phyloP scores from a whole-genome alignment of 1,140 invertebrate species.

The Rhizoglyphus robini region DNA sequence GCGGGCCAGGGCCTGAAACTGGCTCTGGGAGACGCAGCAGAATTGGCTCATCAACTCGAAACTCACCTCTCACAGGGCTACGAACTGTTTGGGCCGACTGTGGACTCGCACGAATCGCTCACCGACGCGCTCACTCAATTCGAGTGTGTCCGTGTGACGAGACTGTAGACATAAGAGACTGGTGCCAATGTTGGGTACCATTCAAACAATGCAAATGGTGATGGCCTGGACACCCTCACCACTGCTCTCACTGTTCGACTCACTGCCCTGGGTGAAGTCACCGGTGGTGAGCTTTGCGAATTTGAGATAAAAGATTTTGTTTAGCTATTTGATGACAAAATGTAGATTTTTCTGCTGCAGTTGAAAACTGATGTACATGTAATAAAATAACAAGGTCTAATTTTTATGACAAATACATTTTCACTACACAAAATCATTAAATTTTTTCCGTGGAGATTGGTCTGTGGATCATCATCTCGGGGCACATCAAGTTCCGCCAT shows the following conservation, averaged over 20 bases:
- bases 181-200: slow-evolving; percentile 22
- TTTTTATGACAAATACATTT: too few relatives aligned
- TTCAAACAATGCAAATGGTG: slow-evolving; percentile 21
- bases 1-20: slow-evolving; percentile 96
- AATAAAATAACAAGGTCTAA: too few relatives aligned
- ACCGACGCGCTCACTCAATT: slow-evolving; percentile 10
- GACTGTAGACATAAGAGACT: too few relatives aligned
- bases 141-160: slow-evolving; percentile 17
- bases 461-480: too few relatives aligned
- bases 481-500: too few relatives aligned
- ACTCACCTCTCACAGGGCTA: slow-evolving; percentile 56
- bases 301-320: not conserved
- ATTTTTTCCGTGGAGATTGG: too few relatives aligned
- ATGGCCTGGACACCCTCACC: slow-evolving; percentile 12
- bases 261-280: slow-evolving; percentile 7
- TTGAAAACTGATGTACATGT: too few relatives aligned
- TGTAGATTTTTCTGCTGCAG: too few relatives aligned
- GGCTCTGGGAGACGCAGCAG: slow-evolving; percentile 79
- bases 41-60: slow-evolving; percentile 52
- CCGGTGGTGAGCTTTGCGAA: slow-evolving; percentile 22
- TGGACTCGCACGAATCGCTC: not conserved
- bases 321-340: too few relatives aligned
- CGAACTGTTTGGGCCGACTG: slow-evolving; percentile 30
- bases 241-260: slow-evolving; percentile 13
- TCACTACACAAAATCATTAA: too few relatives aligned